Base-by-base conservation (phyloP, 1,140 invertebrate genomes). In the Macrotrachela quadricornifera region DNA sequence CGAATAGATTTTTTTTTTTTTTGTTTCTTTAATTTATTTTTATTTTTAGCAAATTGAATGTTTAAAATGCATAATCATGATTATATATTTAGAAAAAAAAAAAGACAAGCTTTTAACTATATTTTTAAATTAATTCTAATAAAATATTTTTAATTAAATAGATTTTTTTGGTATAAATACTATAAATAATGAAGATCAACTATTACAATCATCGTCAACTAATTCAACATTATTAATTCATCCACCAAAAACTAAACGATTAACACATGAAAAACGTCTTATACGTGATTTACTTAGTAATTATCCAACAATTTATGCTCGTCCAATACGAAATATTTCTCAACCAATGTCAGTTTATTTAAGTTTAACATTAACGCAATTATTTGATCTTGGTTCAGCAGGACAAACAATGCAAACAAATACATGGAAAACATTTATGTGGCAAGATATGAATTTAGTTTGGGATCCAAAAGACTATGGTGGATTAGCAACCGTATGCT, bases 381-480 rank as follows among this genome's bases (percentile, higher is more conserved):
- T 16, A 12, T 4, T 36, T 48, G 30, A 37, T 46, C 10, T 42
- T 18, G 45, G 51, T 43, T 44, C 51, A 13, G 46, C 40, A 11
- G 51, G 44, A 12, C 51, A 53, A 15, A 42, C 21, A 16, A 53
- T 53, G 51, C 40, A 36, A 6, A 53, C 51, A 4, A 53, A 53
- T 42, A 38, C 46, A 21, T 53, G 51, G 51, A 53, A 46, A 15
- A 53, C 46, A 14, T 53, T 47, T 48, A 15, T 82, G 60, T 92
- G 87, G 87, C 82, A 82, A 69, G 87, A 92, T 68, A 87, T 88
- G 72, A 90, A 91, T 69, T 72, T 92, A 56, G 76, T 79, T 61
- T 92, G 87, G 87, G 82, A 91, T 69, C 87, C 87, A 47, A 80
- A 81, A 59, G 84, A 90, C 65, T 92, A 92, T 64, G 87, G 85